Base-by-base conservation (phyloP, 2,797 vertebrate species). In the Rhynchonycteris naso region DNA sequence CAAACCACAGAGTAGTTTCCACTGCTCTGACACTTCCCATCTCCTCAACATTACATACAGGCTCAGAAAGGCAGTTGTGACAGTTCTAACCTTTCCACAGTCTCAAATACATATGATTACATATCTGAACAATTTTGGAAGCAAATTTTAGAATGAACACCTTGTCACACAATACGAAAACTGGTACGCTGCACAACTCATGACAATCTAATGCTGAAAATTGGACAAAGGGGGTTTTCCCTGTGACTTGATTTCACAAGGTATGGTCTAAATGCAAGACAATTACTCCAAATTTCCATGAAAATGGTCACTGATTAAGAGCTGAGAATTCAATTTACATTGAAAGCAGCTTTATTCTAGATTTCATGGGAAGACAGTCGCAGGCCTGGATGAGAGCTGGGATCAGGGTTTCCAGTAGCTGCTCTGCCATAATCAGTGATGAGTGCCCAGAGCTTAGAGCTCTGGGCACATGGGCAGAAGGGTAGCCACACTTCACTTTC, bases 121-220 rank as follows among this genome's bases (percentile, higher is more conserved):
- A 84, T 2, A 22, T 65, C 38, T 63, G 90, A 96, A 83, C 66
- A 86, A 93, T 86, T 92, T 85, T 19, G 18, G 28, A 15, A 96
- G 28, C 59, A 83, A 66, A 93, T 65, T 93, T 78, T 69, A 82
- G 47, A 81, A 85, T 50, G 84, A 90, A 68, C 61, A 58, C 30
- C 50, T 88, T 92, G 81, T 92, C 87, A 96, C 11, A 74, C 18
- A 35, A 56, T 81, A 80, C 19, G 28, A 50, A 97, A 97, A 95
- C 59, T 71, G 56, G 63, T 68, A 15, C 52, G 87, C 47, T 59
- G 30, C 50, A 88, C 74, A 24, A 3, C 83, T 81, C 79, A 93
- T 82, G 79, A 66, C 71, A 72, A 66, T 74, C 26, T 61, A 66
- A 52, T 59, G 54, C 59, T 91, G 92, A 94, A 47, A 74, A 74